Percentiles rank a stretch among this genome's conserved stretches.
Conservation (phyloP, 2,797 vertebrate genomes). For the Muscicapa striata region DNA sequence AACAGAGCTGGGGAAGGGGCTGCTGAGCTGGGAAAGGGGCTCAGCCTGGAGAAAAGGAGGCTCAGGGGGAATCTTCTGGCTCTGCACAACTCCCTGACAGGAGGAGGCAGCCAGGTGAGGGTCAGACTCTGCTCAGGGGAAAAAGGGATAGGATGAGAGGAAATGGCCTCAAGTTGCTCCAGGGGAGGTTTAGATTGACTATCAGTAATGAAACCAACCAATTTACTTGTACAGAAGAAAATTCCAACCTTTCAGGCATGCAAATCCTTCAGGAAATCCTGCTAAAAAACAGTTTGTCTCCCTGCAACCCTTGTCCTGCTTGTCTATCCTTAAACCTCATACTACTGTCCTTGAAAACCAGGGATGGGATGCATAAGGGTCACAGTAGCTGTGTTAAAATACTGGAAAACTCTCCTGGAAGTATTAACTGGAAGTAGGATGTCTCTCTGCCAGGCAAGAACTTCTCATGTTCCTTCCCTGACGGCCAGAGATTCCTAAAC, state of each 20-base stretch:
- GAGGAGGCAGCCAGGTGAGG: background rate
- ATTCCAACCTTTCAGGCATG: background rate
- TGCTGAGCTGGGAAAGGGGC: background rate
- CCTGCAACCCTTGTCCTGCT: background rate
- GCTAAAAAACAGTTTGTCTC: background rate
- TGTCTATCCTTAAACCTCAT: background rate
- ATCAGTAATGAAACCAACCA: background rate
- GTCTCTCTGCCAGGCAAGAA: background rate
- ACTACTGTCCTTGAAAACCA: background rate
- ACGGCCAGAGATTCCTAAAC: background rate
- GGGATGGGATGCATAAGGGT: background rate
- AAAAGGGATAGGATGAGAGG: background rate
- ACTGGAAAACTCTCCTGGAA: background rate
- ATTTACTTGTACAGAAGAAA: background rate
- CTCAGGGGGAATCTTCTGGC: background rate
- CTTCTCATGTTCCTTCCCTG: background rate
- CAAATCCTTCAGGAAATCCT: background rate
- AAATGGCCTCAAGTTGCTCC: background rate
- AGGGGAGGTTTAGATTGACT: background rate
- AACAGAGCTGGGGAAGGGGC: background rate
- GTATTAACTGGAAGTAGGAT: background rate
- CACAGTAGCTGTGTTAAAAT: background rate
- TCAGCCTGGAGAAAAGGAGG: background rate
- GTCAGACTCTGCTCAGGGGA: background rate
- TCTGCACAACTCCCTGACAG: background rate